Base-by-base conservation (phyloP, 2,113 vertebrate species). In the Cichladusa arquata region DNA sequence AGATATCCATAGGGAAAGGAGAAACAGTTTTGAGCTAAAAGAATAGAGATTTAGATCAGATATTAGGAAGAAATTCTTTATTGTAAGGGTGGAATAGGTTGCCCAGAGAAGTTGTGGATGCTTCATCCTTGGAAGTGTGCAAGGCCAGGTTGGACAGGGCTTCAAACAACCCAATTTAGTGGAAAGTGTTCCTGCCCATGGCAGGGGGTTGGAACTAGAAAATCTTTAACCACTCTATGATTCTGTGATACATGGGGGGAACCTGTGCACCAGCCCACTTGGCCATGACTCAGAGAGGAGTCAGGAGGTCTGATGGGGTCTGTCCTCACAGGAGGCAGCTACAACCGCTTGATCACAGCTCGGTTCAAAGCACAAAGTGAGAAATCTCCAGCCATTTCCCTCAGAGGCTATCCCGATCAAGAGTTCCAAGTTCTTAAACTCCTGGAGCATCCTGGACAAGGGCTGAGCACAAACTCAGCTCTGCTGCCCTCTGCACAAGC, bases 301-400 rank as follows among this genome's bases (percentile, higher is more conserved):
- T 8, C 54, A 77, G 6, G 42, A 74, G 15, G 47, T 44, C n/a
- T 20, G 7, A 45, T 24, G n/a, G 12, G 20, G 20, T 72, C 71
- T 38, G 44, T 38, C 6, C 33, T 79, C 40, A 45, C 14, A 42
- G 42, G 82, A 85, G 23, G 36, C 19, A 48, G 36, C 31, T n/a
- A 33, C 0, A 0, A 40, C 45, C 7, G 7, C 67, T 88, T 15
- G 28, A 69, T 28, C 36, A 36, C 65, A 69, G 54, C 17, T 34
- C 1, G 0, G 33, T 22, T 70, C 13, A 73, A 90, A 91, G 26
- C 23, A 64, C 16, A 14, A 56, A 69, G 33, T 4, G 14, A 79
- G 33, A 82, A 48, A 20, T 12, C 34, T 47, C 22, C 51, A 54
- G 25, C 8, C 22, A 20, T 58, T 54, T 71, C 13, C 17, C 19